phyloP scores from a whole-genome alignment of 2,888 invertebrate genomes.

The Merodon equestris region DNA sequence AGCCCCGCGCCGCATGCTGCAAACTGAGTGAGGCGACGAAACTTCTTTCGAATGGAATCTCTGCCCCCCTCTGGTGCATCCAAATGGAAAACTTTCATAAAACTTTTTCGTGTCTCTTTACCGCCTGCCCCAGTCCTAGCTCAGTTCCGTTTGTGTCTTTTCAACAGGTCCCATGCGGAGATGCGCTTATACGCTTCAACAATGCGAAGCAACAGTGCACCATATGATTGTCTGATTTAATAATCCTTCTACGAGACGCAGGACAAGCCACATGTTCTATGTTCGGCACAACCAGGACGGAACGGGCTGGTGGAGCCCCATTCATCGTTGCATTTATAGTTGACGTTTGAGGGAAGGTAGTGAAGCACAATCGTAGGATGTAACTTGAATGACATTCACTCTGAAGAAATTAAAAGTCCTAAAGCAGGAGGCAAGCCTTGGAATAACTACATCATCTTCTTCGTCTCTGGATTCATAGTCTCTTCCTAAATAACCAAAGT shows the following conservation, averaged over 20 bases:
- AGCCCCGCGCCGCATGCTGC: neutral
- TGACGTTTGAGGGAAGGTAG: too few species aligned
- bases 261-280: neutral
- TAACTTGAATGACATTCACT: slow-evolving; percentile 34
- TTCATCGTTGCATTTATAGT: slow-evolving; percentile 27
- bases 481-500: neutral
- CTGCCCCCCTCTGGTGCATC: slow-evolving; percentile 31
- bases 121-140: neutral
- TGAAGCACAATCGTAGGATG: too few species aligned
- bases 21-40: slow-evolving; percentile 18
- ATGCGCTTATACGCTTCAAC: slow-evolving; percentile 4
- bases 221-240: slow-evolving; percentile 61
- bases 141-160: too few species aligned
- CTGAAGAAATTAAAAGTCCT: slow-evolving; percentile 56
- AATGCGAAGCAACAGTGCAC: slow-evolving; percentile 35
- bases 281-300: too few species aligned
- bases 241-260: slow-evolving; percentile 49
- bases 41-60: slow-evolving; percentile 31
- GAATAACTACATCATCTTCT: slow-evolving; percentile 20
- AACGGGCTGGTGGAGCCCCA: too few species aligned
- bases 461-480: neutral
- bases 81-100: slow-evolving; percentile 59
- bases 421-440: slow-evolving; percentile 38
- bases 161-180: neutral
- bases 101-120: slow-evolving; percentile 49